Conservation (phyloP, 1,140 invertebrate species). For the Galleria mellonella region DNA sequence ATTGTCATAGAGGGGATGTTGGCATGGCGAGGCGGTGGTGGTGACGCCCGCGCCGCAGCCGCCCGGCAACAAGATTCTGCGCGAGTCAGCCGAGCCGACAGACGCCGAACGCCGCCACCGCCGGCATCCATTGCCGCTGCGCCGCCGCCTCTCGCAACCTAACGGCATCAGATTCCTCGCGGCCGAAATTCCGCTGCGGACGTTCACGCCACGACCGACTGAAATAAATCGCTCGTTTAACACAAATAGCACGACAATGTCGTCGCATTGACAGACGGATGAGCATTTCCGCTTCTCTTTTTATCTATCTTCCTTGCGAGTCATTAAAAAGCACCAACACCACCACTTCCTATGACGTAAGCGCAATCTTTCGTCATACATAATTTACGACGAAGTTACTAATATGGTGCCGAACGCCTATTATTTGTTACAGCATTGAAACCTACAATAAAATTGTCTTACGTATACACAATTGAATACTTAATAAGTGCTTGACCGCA, state of each 20-base stretch:
- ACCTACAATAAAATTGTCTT: neutral
- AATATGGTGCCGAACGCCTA: neutral
- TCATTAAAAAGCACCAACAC: conserved; percentile 44
- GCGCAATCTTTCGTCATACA: conserved; percentile 33
- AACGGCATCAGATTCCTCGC: conserved; percentile 65
- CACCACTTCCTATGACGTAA: conserved; percentile 57
- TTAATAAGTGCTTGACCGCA: no score
- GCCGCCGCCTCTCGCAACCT: conserved; percentile 38
- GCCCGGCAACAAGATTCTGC: conserved; percentile 10
- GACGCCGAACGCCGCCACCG: conserved; percentile 7
- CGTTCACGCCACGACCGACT: conserved; percentile 66
- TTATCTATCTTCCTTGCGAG: conserved; percentile 31
- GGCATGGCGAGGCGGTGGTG: conserved; percentile 20
- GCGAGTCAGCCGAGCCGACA: neutral
- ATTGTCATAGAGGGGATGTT: conserved; percentile 37
- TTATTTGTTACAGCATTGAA: neutral
- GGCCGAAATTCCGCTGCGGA: conserved; percentile 67
- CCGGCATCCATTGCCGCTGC: conserved; percentile 15
- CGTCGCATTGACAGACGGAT: conserved; percentile 61
- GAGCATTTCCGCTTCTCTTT: conserved; percentile 64
- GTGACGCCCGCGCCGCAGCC: conserved; percentile 6
- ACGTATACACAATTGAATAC: no score
- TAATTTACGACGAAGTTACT: conserved; percentile 15
- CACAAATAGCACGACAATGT: conserved; percentile 69
- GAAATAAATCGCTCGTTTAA: conserved; percentile 71